These are phyloP conservation scores for Nemotelus nigrinus DNA, from an alignment of 2,888 invertebrate species.

Conservation along the genomic window DNA sequence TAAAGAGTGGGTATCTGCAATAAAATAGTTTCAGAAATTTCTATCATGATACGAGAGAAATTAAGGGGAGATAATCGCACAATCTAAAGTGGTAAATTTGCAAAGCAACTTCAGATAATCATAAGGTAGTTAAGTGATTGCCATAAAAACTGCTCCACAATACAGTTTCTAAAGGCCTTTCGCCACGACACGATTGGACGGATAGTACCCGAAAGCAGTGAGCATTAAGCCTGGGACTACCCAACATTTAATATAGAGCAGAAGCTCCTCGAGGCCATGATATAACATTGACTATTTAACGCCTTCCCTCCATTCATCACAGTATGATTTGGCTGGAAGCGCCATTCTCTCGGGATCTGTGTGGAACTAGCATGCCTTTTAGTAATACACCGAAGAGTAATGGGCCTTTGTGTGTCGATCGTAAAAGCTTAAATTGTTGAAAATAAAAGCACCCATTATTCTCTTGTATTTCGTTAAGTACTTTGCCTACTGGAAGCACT, in stretches of 20 bases:
- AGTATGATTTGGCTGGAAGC: constrained; percentile 6
- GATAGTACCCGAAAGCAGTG: not conserved
- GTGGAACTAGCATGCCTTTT: not conserved
- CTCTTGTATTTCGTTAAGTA: constrained; percentile 36
- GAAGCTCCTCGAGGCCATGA: not conserved
- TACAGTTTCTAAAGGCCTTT: not conserved
- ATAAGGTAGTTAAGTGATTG: not conserved
- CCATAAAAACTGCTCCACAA: constrained; percentile 25
- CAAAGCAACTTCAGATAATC: constrained; percentile 17
- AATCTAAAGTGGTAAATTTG: constrained; percentile 33
- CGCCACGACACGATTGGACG: not conserved
- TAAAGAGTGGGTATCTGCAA: not conserved
- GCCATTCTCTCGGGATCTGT: not conserved
- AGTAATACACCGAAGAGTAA: constrained; percentile 21
- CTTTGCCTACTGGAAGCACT: constrained; percentile 25
- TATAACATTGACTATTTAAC: constrained; percentile 10
- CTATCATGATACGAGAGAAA: not conserved
- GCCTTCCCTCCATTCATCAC: not conserved
- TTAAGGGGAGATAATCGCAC: constrained; percentile 15
- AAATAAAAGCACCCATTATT: constrained; percentile 40
- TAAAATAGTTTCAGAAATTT: not conserved
- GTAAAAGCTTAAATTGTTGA: constrained; percentile 37
- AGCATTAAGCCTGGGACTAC: not conserved
- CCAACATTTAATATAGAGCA: not conserved
- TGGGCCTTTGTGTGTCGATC: constrained; percentile 36